phyloP scores from a whole-genome alignment of 1,140 invertebrate species.

The Drosophila sp. region DNA sequence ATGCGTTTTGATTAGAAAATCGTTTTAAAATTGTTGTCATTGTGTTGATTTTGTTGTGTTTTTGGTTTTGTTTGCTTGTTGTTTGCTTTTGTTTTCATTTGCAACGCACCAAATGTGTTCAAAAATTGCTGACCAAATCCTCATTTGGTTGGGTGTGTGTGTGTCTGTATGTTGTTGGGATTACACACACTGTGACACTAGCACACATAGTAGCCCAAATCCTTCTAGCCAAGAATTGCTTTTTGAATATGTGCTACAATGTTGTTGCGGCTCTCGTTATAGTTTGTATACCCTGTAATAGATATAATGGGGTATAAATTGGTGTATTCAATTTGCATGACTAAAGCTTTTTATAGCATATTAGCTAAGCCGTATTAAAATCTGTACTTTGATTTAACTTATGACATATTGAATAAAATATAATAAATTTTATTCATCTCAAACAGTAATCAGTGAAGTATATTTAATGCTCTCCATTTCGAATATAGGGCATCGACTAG shows the following conservation, averaged over 20 bases:
- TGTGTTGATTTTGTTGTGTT: constrained; percentile 33
- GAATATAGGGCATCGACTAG: constrained; percentile 2
- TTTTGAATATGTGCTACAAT: constrained; percentile 73
- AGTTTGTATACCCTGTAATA: constrained; percentile 14
- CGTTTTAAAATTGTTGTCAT: constrained; percentile 66
- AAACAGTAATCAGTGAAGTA: too few relatives aligned
- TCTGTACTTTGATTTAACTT: too few relatives aligned
- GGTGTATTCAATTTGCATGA: neutral
- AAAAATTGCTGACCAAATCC: constrained; percentile 27
- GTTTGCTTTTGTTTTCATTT: constrained; percentile 52
- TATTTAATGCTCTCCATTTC: too few relatives aligned
- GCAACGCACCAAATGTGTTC: constrained; percentile 42
- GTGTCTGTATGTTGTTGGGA: constrained; percentile 36
- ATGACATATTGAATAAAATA: too few relatives aligned
- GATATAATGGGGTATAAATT: neutral
- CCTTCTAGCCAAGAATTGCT: constrained; percentile 69
- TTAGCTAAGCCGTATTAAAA: too few relatives aligned
- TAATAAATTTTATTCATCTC: too few relatives aligned
- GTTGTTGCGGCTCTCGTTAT: constrained; percentile 43
- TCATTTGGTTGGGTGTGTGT: constrained; percentile 37
- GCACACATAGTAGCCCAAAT: constrained; percentile 26
- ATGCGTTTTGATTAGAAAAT: constrained; percentile 80
- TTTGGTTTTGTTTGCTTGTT: constrained; percentile 44
- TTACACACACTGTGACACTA: constrained; percentile 13
- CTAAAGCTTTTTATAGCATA: too few relatives aligned